Conservation (phyloP, 2,888 invertebrate species). For the Pristionchus japonicus region DNA sequence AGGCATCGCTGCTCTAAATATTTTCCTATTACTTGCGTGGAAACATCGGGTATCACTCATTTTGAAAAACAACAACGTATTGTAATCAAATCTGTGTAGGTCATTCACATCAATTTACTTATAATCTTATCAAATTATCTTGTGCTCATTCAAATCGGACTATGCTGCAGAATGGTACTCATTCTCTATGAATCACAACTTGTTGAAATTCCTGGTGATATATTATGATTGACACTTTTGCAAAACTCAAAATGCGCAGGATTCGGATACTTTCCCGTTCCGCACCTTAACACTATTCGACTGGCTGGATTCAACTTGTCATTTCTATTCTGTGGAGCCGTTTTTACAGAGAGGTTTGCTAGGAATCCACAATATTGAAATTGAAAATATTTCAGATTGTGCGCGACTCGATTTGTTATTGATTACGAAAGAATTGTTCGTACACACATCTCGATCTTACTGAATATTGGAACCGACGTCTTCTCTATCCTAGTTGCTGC, state of each 20-base stretch:
- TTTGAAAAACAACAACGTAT: neutral
- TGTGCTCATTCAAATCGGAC: neutral
- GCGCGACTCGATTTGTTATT: neutral
- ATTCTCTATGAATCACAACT: neutral
- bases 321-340: neutral
- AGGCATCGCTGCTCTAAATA: neutral
- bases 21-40: neutral
- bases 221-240: too few species aligned
- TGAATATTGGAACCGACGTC: neutral
- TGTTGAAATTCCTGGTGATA: neutral
- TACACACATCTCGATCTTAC: neutral
- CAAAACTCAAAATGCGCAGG: neutral
- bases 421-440: neutral
- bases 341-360: neutral
- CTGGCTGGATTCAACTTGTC: neutral
- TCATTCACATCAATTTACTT: neutral
- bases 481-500: neutral
- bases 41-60: neutral
- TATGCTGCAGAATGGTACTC: neutral
- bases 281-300: neutral
- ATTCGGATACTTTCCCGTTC: neutral
- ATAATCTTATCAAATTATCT: neutral
- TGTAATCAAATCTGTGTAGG: neutral
- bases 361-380: neutral
- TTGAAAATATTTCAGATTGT: neutral